A percentile compares a stretch with the other conserved stretches of the same genome.
Conservation (phyloP, 2,797 vertebrate species). For the Tamandua tetradactyla region DNA sequence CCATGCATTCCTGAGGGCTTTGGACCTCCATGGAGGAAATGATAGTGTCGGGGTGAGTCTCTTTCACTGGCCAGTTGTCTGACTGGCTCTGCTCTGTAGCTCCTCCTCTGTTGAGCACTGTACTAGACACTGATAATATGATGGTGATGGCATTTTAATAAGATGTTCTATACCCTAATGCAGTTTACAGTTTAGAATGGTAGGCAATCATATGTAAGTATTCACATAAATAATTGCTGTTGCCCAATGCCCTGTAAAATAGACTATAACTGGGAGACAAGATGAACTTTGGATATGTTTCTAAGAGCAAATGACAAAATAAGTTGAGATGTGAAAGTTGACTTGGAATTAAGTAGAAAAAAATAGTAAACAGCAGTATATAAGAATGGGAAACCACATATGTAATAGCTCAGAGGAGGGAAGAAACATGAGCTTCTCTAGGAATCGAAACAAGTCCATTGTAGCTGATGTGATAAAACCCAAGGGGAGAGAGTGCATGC, state of each 20-base stretch:
- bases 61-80: too few relatives aligned
- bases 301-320: not conserved
- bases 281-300: not conserved
- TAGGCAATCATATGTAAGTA: not conserved
- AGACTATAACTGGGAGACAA: not conserved
- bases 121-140: not conserved
- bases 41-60: too few relatives aligned
- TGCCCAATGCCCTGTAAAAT: not conserved
- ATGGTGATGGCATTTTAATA: not conserved
- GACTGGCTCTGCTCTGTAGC: too few relatives aligned
- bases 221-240: not conserved
- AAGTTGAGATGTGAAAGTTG: not conserved
- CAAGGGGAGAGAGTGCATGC: too few relatives aligned
- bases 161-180: not conserved
- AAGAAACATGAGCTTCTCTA: not conserved
- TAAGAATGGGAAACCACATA: not conserved
- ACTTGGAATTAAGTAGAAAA: not conserved
- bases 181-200: not conserved
- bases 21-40: too few relatives aligned
- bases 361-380: not conserved
- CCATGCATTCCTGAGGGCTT: too few relatives aligned
- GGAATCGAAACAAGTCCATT: not conserved
- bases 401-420: not conserved
- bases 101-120: not conserved
- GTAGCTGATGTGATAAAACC: not conserved